Conservation (phyloP, 2,113 vertebrate species). For the Probosciger aterrimus region DNA sequence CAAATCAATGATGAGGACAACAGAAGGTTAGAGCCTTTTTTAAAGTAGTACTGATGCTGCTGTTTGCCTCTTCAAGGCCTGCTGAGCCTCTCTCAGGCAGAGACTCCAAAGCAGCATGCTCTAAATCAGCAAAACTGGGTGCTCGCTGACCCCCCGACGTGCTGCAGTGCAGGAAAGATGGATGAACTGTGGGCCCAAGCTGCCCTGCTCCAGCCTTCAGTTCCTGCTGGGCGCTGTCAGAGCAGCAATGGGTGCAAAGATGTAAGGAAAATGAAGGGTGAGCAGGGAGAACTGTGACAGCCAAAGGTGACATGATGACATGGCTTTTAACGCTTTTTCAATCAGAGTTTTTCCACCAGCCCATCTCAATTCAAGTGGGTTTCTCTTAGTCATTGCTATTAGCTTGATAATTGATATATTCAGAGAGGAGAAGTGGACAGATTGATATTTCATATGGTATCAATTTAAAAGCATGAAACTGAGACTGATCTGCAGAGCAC, state of each 20-base stretch:
- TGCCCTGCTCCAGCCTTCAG: background rate
- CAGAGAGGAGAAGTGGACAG: background rate
- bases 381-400: background rate
- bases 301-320: background rate
- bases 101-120: background rate
- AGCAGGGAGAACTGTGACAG: background rate
- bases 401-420: background rate
- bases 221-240: background rate
- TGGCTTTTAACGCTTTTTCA: background rate
- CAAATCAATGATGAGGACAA: conserved; percentile 54
- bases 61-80: conserved; percentile 16
- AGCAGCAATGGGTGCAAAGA: background rate
- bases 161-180: background rate
- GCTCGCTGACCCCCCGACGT: background rate
- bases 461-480: background rate
- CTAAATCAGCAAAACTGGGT: background rate
- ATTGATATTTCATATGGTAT: background rate
- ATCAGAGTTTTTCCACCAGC: background rate
- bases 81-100: background rate
- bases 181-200: conserved; percentile 4
- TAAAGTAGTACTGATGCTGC: conserved; percentile 31
- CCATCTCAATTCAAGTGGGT: background rate
- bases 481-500: background rate
- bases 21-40: conserved; percentile 38
- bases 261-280: background rate